These are phyloP conservation scores for Zoanthus solanderi DNA, from an alignment of 92 coral and sea anemone species.

Conservation along the genomic window DNA sequence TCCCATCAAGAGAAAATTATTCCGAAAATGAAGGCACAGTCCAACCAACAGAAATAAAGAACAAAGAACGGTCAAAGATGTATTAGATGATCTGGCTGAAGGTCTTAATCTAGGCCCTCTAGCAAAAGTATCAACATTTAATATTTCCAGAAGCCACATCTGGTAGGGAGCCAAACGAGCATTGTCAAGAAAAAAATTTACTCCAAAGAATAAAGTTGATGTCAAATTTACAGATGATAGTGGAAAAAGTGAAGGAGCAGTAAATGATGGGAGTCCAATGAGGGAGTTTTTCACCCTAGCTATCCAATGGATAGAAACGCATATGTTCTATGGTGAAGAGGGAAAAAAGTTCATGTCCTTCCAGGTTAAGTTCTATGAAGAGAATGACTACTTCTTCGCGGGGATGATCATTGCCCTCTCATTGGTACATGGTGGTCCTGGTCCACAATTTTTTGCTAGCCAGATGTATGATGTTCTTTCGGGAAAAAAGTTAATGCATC, in stretches of 20 bases:
- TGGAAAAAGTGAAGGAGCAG: slow-evolving; percentile 52
- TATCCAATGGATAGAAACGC: slow-evolving; percentile 50
- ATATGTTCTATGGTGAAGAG: slow-evolving; percentile 32
- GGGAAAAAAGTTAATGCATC: slow-evolving; percentile 22
- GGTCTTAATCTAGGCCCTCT: slow-evolving; percentile 16
- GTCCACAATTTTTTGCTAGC: slow-evolving; percentile 27
- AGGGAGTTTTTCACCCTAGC: slow-evolving; percentile 56
- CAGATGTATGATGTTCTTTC: slow-evolving; percentile 27
- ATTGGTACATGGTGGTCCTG: slow-evolving; percentile 69
- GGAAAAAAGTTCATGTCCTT: slow-evolving; percentile 57
- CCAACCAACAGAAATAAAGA: slow-evolving; percentile 7
- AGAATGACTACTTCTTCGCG: slow-evolving; percentile 62
- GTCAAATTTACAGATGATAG: slow-evolving; percentile 57
- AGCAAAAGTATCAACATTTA: slow-evolving; percentile 42
- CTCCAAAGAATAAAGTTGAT: slow-evolving; percentile 36
- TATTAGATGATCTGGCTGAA: slow-evolving; percentile 27
- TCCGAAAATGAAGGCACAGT: slow-evolving; percentile 18
- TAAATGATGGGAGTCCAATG: slow-evolving; percentile 44
- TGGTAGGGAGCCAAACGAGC: slow-evolving; percentile 61
- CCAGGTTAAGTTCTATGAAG: slow-evolving; percentile 57
- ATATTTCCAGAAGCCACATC: slow-evolving; percentile 47
- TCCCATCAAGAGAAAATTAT: slow-evolving; percentile 19
- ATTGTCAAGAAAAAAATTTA: slow-evolving; percentile 44
- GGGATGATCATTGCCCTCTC: slow-evolving; percentile 65
- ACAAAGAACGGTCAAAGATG: slow-evolving; percentile 25